phyloP scores from a whole-genome alignment of 2,113 vertebrate genomes.

The Vombatus ursinus region DNA sequence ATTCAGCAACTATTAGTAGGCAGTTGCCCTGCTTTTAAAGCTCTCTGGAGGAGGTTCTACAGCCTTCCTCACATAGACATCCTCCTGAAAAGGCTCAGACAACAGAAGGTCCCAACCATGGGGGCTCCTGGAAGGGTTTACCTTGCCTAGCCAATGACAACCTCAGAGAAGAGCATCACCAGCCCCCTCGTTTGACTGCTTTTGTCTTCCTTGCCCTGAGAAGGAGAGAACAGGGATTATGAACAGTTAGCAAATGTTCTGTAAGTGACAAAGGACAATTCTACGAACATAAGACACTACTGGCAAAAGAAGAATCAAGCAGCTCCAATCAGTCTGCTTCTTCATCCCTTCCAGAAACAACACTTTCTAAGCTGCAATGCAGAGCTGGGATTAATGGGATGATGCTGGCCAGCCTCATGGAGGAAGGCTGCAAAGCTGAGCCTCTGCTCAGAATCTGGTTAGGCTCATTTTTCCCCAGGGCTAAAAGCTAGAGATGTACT shows the following conservation, averaged over 20 bases:
- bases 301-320: not conserved
- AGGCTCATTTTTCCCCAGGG: not conserved
- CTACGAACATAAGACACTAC: conserved; percentile 21
- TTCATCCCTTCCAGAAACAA: not conserved
- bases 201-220: conserved; percentile 38
- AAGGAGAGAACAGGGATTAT: conserved; percentile 42
- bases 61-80: not conserved
- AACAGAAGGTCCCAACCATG: not conserved
- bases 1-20: not conserved
- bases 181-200: conserved; percentile 15
- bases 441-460: not conserved
- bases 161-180: conserved; percentile 11
- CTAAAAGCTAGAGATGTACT: not conserved
- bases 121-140: not conserved
- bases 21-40: not conserved
- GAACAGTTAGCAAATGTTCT: conserved; percentile 45
- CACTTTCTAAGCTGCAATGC: not conserved
- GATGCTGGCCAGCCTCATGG: not conserved
- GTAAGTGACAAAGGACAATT: conserved; percentile 33
- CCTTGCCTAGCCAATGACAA: not conserved
- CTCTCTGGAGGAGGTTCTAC: not conserved
- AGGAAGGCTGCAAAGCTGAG: not conserved
- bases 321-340: not conserved
- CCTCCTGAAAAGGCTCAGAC: conserved; percentile 18
- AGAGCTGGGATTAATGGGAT: not conserved